These are phyloP conservation scores for Oppia nitens DNA, from an alignment of 1,140 invertebrate species.

Conservation along the genomic window DNA sequence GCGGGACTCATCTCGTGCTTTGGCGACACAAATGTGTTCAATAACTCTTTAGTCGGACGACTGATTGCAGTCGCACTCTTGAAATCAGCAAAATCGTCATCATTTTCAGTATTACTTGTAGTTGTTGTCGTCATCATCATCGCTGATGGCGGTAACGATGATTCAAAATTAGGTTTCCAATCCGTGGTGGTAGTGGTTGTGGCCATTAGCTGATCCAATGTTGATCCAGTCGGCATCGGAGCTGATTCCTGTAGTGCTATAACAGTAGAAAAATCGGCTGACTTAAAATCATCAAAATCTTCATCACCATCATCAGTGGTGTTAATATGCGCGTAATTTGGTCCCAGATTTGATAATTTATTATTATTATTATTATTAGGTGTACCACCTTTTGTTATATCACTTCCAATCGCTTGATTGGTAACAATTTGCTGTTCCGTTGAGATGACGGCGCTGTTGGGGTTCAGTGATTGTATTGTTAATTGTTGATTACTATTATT, in stretches of 20 bases:
- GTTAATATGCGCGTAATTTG: neutral
- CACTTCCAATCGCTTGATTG: neutral
- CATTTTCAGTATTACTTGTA: neutral
- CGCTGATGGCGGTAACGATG: too few relatives aligned
- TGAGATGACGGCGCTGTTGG: neutral
- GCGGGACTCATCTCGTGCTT: neutral
- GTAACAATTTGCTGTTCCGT: neutral
- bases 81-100: neutral
- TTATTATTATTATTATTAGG: neutral
- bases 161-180: too few relatives aligned
- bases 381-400: neutral
- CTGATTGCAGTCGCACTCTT: neutral
- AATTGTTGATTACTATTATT: neutral
- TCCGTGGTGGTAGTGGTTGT: too few relatives aligned
- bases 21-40: too few relatives aligned
- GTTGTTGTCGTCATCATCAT: too few relatives aligned
- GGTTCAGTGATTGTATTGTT: neutral
- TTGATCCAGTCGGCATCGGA: neutral
- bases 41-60: too few relatives aligned
- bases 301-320: slow-evolving; percentile 28
- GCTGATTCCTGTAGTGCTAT: slow-evolving; percentile 12
- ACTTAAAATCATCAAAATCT: slow-evolving; percentile 43
- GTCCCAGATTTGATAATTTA: neutral
- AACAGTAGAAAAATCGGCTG: slow-evolving; percentile 26
- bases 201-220: too few relatives aligned